These are phyloP conservation scores for Acutogordius australiensis DNA, from an alignment of 2,888 invertebrate genomes.

Conservation along the genomic window DNA sequence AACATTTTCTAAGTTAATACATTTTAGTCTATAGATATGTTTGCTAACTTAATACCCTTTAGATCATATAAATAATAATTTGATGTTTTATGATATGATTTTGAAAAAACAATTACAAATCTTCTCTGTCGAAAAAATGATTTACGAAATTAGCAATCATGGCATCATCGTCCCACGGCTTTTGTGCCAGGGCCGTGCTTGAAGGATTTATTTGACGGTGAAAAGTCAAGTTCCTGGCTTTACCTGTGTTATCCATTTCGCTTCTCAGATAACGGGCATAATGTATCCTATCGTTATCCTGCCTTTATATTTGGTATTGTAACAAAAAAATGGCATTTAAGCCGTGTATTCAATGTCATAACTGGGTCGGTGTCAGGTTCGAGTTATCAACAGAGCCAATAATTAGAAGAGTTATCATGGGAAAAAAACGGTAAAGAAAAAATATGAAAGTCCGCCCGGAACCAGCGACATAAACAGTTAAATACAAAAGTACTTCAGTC, in stretches of 20 bases:
- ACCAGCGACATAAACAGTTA: too few species aligned
- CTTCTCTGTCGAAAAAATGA: background rate
- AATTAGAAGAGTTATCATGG: too few species aligned
- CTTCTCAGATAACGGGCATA: background rate
- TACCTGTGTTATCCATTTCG: background rate
- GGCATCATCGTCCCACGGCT: background rate
- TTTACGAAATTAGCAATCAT: slow-evolving; percentile 7
- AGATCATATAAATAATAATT: background rate
- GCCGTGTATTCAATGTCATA: too few species aligned
- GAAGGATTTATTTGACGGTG: background rate
- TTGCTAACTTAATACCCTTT: too few species aligned
- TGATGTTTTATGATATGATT: background rate
- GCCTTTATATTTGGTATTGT: background rate
- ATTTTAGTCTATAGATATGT: too few species aligned
- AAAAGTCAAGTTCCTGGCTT: background rate
- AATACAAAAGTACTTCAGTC: background rate
- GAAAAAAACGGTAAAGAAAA: too few species aligned
- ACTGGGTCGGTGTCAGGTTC: too few species aligned
- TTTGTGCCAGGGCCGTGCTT: background rate
- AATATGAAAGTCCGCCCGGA: too few species aligned
- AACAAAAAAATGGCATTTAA: too few species aligned
- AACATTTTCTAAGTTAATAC: too few species aligned
- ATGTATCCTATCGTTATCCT: background rate
- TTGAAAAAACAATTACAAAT: too few species aligned
- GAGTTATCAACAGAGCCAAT: too few species aligned